Evolutionary conservation across 1,140 invertebrate genomes (phyloP).

Genomic region (Polyergus mexicanus): DNA sequence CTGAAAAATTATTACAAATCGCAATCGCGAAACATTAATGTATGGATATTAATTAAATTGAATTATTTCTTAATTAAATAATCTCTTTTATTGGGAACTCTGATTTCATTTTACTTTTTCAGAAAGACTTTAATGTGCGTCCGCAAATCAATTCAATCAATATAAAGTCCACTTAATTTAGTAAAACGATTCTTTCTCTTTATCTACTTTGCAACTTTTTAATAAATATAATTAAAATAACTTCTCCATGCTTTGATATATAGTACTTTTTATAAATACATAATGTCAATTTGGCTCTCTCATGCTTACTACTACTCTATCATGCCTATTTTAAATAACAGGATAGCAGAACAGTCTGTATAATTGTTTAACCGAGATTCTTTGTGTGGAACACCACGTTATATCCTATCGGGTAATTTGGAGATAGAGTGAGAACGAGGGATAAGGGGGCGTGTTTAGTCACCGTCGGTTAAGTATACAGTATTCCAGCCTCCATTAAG

Average conservation of each 20-base stretch:
- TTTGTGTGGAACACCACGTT: neutral
- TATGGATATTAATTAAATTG: no score
- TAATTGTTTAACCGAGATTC: constrained; percentile 20
- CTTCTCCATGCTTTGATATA: neutral
- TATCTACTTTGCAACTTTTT: no score
- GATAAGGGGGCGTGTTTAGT: constrained; percentile 71
- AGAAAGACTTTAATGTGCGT: no score
- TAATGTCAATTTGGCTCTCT: neutral
- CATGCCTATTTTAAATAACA: neutral
- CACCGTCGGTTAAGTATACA: constrained; percentile 69
- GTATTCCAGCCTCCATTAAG: constrained; percentile 79
- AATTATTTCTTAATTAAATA: no score
- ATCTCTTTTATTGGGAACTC: no score
- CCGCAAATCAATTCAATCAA: no score
- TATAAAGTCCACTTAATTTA: no score
- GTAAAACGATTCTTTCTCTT: no score
- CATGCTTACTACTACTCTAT: neutral
- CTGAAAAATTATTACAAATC: no score
- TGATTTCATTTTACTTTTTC: no score
- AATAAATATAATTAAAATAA: neutral
- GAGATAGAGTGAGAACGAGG: neutral
- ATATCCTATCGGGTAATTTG: neutral
- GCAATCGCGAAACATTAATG: no score
- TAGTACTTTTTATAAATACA: neutral
- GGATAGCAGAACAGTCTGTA: neutral